Conservation (phyloP, 2,888 invertebrate genomes). For the Gonocerus acuteangulatus region DNA sequence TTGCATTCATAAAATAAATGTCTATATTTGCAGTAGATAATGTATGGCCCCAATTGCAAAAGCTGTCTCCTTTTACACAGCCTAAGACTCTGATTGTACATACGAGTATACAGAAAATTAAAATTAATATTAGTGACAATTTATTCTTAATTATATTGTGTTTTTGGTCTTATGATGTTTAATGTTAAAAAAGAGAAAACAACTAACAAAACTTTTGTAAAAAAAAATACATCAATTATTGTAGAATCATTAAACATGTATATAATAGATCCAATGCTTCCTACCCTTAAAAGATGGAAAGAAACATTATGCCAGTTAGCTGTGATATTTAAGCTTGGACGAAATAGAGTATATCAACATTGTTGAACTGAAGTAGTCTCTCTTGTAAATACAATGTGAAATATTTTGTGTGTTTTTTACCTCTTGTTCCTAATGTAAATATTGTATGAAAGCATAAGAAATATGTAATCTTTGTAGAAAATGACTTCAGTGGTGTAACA, state of each 20-base stretch:
- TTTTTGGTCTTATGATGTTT: too few species aligned
- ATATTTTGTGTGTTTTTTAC: constrained; percentile 19
- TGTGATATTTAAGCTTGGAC: constrained; percentile 34
- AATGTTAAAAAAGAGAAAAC: too few species aligned
- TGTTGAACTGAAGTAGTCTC: constrained; percentile 6
- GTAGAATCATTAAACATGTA: neutral
- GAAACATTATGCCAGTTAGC: constrained; percentile 30
- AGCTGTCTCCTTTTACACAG: too few species aligned
- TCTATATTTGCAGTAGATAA: too few species aligned
- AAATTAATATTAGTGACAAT: too few species aligned
- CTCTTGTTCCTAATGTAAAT: constrained; percentile 23
- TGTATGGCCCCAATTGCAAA: too few species aligned
- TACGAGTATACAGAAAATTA: too few species aligned
- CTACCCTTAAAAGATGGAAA: neutral
- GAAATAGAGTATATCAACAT: constrained; percentile 21
- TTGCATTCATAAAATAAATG: too few species aligned
- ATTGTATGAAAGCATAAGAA: constrained; percentile 8
- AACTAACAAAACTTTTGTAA: too few species aligned
- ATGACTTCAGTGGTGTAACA: neutral
- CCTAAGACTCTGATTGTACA: too few species aligned
- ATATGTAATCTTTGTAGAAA: neutral
- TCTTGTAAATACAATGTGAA: constrained; percentile 20
- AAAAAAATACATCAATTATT: too few species aligned
- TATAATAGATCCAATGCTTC: neutral
- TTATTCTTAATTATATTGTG: too few species aligned